Conservation (phyloP, 2,113 vertebrate genomes). For the Gallinago undulata region DNA sequence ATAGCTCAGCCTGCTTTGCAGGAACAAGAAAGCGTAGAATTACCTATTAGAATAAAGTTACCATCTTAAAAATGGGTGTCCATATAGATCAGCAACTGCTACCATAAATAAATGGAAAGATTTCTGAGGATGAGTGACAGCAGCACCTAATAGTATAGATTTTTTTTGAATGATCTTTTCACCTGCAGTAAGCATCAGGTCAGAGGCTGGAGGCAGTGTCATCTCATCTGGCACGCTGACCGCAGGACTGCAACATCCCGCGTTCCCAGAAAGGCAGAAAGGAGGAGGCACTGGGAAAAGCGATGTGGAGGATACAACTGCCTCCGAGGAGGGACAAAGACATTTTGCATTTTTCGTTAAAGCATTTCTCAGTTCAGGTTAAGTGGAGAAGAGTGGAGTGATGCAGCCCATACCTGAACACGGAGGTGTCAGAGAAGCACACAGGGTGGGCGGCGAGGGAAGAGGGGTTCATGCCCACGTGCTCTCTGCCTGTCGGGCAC, state of each 20-base stretch:
- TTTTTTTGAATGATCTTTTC: neutral
- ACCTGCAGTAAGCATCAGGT: neutral
- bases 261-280: neutral
- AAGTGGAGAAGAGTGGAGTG: neutral
- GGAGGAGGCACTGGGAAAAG: neutral
- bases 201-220: conserved; percentile 6
- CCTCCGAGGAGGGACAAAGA: neutral
- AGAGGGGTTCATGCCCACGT: neutral
- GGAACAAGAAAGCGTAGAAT: neutral
- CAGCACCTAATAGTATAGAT: neutral
- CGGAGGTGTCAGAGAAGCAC: neutral
- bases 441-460: accelerated
- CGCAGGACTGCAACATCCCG: neutral
- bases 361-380: neutral
- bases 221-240: neutral
- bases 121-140: neutral
- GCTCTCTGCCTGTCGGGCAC: neutral
- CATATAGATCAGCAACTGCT: neutral
- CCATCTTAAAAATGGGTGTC: neutral
- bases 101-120: neutral
- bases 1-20: conserved; percentile 7
- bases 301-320: accelerated
- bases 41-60: neutral
- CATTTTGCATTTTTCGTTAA: neutral
- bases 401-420: accelerated